These are phyloP conservation scores for Takifugu flavidus DNA, from an alignment of 2,113 vertebrate genomes.

Conservation along the genomic window DNA sequence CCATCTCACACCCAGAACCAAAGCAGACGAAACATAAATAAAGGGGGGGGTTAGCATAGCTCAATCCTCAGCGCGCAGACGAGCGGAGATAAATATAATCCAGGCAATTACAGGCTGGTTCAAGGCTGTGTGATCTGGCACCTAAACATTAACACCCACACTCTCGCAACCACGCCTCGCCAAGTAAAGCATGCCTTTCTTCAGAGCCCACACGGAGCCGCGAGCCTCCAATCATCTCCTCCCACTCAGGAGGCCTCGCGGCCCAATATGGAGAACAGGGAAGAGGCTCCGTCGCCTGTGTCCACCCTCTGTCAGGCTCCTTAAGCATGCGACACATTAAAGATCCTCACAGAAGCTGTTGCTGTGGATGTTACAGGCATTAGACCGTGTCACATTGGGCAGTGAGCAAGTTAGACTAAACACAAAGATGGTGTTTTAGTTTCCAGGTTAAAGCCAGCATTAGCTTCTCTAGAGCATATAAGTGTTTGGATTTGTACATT, in stretches of 20 bases:
- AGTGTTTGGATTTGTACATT: slow-evolving; percentile 20
- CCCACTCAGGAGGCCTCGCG: slow-evolving; percentile 23
- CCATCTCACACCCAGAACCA: no score
- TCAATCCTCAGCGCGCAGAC: slow-evolving; percentile 3
- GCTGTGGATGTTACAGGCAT: slow-evolving; percentile 14
- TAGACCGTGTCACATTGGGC: background rate
- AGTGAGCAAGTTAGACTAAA: slow-evolving; percentile 23
- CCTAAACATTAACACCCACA: slow-evolving; percentile 52
- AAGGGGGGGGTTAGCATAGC: no score
- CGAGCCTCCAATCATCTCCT: slow-evolving; percentile 25
- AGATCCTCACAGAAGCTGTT: slow-evolving; percentile 14
- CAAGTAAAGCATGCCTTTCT: slow-evolving; percentile 41
- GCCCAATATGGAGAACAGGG: slow-evolving; percentile 10
- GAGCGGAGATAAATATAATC: slow-evolving; percentile 29
- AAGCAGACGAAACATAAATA: no score
- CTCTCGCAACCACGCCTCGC: slow-evolving; percentile 32
- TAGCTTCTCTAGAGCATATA: no score
- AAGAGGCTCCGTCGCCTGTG: background rate
- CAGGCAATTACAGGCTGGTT: slow-evolving; percentile 31
- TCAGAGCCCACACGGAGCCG: slow-evolving; percentile 29
- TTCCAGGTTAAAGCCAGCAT: background rate
- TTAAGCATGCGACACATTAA: slow-evolving; percentile 8
- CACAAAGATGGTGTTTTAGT: slow-evolving; percentile 1
- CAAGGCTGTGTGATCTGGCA: slow-evolving; percentile 31
- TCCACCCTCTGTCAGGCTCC: slow-evolving; percentile 23